Conservation (phyloP, 2,888 invertebrate species). For the Strigamia maritima region DNA sequence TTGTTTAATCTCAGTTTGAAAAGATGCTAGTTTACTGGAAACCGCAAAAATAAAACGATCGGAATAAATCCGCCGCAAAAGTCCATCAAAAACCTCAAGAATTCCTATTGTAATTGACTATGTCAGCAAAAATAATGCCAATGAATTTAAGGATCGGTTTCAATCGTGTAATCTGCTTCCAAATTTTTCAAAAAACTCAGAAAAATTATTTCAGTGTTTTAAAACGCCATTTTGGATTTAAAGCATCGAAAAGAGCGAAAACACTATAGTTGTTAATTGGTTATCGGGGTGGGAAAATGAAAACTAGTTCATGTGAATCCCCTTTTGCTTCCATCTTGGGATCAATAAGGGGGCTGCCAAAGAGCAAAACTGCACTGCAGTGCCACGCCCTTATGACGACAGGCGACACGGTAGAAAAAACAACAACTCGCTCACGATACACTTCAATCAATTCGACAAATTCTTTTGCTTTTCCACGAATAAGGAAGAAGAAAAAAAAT, state of each 20-base stretch:
- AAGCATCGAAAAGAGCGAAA: not conserved
- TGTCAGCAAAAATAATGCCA: constrained; percentile 22
- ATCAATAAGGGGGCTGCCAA: constrained; percentile 29
- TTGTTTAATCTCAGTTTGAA: too few relatives aligned
- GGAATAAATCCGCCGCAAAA: not conserved
- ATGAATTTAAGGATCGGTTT: constrained; percentile 31
- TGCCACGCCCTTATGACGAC: constrained; percentile 33
- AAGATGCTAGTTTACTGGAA: not conserved
- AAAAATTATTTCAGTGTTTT: too few relatives aligned
- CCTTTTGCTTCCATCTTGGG: constrained; percentile 31
- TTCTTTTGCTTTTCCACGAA: not conserved
- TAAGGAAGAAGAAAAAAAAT: not conserved
- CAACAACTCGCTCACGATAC: not conserved
- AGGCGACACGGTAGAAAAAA: not conserved
- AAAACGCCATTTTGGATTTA: constrained; percentile 8
- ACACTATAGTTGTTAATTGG: constrained; percentile 2
- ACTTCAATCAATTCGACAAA: constrained; percentile 9
- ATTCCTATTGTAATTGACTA: constrained; percentile 24
- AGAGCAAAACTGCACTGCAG: constrained; percentile 32
- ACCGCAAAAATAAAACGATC: not conserved
- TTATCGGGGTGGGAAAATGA: not conserved
- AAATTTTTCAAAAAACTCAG: too few relatives aligned
- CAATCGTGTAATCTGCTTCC: constrained; percentile 1
- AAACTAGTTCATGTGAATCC: not conserved
- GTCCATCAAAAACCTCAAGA: constrained; percentile 17